Conservation (phyloP, 2,888 invertebrate species). For the Epinotia bilunana region DNA sequence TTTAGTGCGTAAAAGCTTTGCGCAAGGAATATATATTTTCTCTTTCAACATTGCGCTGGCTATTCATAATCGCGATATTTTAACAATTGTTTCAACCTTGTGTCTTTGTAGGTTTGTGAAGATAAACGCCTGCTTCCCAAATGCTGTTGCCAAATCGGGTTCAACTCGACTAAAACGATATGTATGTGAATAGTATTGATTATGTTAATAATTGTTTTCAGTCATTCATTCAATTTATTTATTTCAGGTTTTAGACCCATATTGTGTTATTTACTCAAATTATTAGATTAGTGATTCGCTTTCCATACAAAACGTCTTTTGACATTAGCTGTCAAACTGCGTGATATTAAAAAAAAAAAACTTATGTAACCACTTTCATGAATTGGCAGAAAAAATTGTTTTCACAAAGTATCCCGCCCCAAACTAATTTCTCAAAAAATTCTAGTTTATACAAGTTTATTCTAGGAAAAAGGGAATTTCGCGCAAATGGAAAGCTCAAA, state of each 20-base stretch:
- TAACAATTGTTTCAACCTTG: constrained; percentile 38
- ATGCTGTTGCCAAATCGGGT: constrained; percentile 21
- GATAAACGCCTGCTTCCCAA: constrained; percentile 27
- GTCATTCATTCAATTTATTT: not conserved
- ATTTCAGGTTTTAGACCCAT: not conserved
- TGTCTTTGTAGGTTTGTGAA: constrained; percentile 30
- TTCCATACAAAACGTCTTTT: too few species aligned
- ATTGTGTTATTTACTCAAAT: too few species aligned
- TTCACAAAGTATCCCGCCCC: too few species aligned
- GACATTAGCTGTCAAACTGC: too few species aligned
- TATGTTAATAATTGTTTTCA: not conserved
- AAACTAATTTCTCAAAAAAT: too few species aligned
- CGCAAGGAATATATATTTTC: constrained; percentile 29
- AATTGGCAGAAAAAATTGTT: too few species aligned
- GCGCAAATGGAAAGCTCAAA: too few species aligned
- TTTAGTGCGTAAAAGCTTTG: constrained; percentile 22
- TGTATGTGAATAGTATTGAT: not conserved
- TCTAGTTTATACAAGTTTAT: too few species aligned
- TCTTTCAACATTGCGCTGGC: constrained; percentile 13
- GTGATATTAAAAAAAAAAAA: too few species aligned
- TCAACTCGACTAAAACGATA: constrained; percentile 3
- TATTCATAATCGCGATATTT: constrained; percentile 26
- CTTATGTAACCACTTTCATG: too few species aligned
- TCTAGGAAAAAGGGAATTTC: too few species aligned
- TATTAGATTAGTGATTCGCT: too few species aligned